These are phyloP conservation scores for Hylyphantes graminicola DNA, from an alignment of 1,140 invertebrate species.

Conservation along the genomic window DNA sequence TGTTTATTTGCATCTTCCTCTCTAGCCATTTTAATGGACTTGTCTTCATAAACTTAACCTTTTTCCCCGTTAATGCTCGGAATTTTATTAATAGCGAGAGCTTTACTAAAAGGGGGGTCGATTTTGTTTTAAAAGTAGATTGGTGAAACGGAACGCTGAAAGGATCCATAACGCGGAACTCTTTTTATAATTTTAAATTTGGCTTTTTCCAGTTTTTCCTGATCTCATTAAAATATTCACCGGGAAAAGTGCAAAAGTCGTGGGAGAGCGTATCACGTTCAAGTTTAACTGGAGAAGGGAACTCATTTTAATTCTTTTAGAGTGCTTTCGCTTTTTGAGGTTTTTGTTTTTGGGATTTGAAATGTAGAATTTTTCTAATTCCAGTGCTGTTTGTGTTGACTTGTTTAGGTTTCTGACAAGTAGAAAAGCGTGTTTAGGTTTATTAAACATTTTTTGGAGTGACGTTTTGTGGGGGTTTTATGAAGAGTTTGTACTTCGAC, in stretches of 20 bases:
- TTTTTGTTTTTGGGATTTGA: too few species aligned
- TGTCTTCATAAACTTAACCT: constrained; percentile 35
- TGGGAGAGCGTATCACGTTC: background rate
- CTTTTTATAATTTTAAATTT: too few species aligned
- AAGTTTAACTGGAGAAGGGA: background rate
- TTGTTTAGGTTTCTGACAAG: too few species aligned
- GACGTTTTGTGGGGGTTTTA: too few species aligned
- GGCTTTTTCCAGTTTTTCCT: background rate
- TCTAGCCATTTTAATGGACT: constrained; percentile 27
- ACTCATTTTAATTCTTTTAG: too few species aligned
- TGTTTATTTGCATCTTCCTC: constrained; percentile 23
- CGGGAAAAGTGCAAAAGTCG: background rate
- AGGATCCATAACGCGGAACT: background rate
- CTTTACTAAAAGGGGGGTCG: background rate
- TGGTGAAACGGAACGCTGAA: background rate
- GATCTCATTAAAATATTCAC: constrained; percentile 24
- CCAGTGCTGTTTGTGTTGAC: too few species aligned
- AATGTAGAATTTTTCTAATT: too few species aligned
- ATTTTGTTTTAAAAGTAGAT: constrained; percentile 29
- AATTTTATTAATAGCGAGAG: constrained; percentile 31
- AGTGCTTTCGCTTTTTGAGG: too few species aligned
- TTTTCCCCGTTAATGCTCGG: background rate
- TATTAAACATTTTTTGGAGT: too few species aligned
- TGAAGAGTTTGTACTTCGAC: too few species aligned
- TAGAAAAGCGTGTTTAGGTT: too few species aligned